Evolutionary conservation across 2,797 vertebrate species (phyloP).

Genomic region (Danio aesculapii): DNA sequence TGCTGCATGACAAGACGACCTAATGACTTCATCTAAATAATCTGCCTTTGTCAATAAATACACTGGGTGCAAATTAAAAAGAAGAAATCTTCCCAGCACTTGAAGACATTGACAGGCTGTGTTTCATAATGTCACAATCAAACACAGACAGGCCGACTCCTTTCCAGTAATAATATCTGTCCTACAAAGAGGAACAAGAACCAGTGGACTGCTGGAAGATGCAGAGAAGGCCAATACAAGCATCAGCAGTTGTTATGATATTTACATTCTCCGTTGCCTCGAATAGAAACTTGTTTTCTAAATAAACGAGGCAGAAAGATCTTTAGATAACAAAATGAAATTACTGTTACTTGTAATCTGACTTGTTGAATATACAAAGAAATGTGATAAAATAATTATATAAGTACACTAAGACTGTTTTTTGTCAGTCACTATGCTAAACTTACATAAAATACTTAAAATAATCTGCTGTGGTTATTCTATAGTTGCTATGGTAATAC

Average conservation of each 20-base stretch:
- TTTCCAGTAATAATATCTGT: constrained; percentile 28
- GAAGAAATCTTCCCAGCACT: constrained; percentile 44
- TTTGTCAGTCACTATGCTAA: too few species aligned
- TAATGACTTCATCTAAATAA: constrained; percentile 50
- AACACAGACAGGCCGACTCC: constrained; percentile 44
- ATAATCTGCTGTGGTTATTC: too few species aligned
- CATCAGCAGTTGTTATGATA: constrained; percentile 17
- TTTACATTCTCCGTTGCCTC: constrained; percentile 7
- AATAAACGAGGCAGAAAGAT: neutral
- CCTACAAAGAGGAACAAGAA: constrained; percentile 36
- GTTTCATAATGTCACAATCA: constrained; percentile 37
- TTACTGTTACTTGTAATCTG: neutral
- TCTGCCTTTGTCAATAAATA: constrained; percentile 51
- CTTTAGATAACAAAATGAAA: neutral
- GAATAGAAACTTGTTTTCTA: neutral
- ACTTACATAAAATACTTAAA: too few species aligned
- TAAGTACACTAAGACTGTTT: neutral
- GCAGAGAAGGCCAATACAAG: constrained; percentile 24
- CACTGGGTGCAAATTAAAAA: constrained; percentile 43
- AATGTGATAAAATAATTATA: neutral
- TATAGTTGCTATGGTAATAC: too few species aligned
- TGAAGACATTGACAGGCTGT: constrained; percentile 18
- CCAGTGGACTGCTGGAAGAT: constrained; percentile 9
- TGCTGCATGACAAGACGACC: neutral
- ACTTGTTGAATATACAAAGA: neutral